phyloP scores from a whole-genome alignment of 2,888 invertebrate genomes.

The Agrotis clavis region DNA sequence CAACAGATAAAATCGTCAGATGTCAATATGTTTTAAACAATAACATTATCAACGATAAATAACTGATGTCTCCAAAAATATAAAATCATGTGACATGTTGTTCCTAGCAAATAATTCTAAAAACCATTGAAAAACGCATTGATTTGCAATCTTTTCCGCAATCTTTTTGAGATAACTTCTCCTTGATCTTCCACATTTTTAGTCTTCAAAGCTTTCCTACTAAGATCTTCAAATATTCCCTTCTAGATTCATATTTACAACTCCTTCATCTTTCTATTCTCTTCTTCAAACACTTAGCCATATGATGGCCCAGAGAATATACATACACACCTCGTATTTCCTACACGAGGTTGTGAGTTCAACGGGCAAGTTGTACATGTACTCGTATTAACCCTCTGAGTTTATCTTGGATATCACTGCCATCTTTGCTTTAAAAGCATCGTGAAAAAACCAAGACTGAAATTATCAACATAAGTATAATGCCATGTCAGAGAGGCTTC shows the following conservation, averaged over 20 bases:
- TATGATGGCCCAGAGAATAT: neutral
- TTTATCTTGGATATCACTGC: too few species aligned
- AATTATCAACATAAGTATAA: too few species aligned
- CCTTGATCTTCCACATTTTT: neutral
- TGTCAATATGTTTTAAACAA: neutral
- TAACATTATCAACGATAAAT: slow-evolving; percentile 3
- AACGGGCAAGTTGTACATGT: too few species aligned
- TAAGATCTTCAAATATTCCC: slow-evolving; percentile 23
- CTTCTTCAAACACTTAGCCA: slow-evolving; percentile 14
- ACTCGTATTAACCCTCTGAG: too few species aligned
- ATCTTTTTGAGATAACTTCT: slow-evolving; percentile 23
- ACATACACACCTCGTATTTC: too few species aligned
- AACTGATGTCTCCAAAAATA: slow-evolving; percentile 23
- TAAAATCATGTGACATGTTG: slow-evolving; percentile 33
- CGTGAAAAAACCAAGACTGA: too few species aligned
- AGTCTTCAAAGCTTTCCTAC: neutral
- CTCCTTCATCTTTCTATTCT: neutral
- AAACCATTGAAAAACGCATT: slow-evolving; percentile 20
- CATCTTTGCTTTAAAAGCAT: too few species aligned
- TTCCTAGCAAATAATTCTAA: neutral
- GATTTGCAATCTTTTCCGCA: neutral
- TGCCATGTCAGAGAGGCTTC: too few species aligned
- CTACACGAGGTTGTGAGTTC: too few species aligned
- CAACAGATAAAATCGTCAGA: neutral
- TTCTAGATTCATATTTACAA: slow-evolving; percentile 35